Evolutionary conservation across 2,113 vertebrate genomes (phyloP), one percentile per base, ranked within the genome.

Genomic region (Pseudonaja textilis): DNA sequence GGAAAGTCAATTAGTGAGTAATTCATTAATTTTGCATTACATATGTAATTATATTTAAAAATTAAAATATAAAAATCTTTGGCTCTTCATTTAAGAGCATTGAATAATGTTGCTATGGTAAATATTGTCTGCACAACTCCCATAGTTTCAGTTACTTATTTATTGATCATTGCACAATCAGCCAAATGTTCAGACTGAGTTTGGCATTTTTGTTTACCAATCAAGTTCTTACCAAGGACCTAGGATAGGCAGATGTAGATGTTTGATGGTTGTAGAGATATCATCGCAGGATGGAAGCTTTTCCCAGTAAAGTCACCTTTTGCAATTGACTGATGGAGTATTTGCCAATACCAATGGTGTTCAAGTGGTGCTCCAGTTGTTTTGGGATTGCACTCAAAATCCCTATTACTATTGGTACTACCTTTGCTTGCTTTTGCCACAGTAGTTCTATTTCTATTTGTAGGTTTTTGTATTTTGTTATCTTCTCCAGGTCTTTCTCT

Each of bases 1-100:
- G 99, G 99, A 95, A 99, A 99, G 96, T 99, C 99, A 34, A 97
- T 99, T 95, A 93, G 99, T 99, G 97, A 98, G 98, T 96, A 87
- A 57, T 11, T 2, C 50, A 16, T 81, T 26, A 59, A 8, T 29
- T 94, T 29, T 94, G 90, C 3, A 22, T 16, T 94, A 7, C 74
- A 39, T 39, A 90, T 81, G 20, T 5, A 1, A 54, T 91, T 42
- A 59, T 61, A 47, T 57, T 93, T 50, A 9, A n/a, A 34, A 12
- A 7, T 29, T 26, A 57, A 42, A 26, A 61, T 69, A 26, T 93
- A 25, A 88, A 91, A 5, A 56, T 1, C 2, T 22, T 1, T 88
- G 57, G 8, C 81, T 6, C 20, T 16, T 74, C 61, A 29, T 1
- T 47, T 69, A 14, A 69, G 12, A 29, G 92, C 55, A 26, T 50